phyloP scores from a whole-genome alignment of 1,140 invertebrate genomes.

The Trinorchestia longiramus region DNA sequence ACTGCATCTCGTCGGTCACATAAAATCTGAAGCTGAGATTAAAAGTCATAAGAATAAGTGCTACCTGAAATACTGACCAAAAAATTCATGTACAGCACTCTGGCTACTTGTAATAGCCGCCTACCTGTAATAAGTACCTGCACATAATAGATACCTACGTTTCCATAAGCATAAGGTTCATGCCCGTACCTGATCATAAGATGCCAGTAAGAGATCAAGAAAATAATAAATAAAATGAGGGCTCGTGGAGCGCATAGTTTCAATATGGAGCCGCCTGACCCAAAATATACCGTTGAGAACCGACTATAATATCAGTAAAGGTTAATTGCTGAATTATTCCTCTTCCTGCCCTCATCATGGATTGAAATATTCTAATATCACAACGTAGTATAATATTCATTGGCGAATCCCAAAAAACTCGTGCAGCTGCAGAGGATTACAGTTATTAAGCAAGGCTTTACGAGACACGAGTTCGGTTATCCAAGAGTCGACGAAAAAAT shows the following conservation, averaged over 20 bases:
- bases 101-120: background rate
- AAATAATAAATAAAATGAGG: background rate
- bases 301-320: background rate
- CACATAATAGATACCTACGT: no score
- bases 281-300: slow-evolving; percentile 22
- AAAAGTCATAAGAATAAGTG: background rate
- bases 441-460: background rate
- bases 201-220: background rate
- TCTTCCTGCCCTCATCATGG: background rate
- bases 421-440: background rate
- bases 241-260: background rate
- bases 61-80: background rate
- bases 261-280: background rate
- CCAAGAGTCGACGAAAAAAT: background rate
- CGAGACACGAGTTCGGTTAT: background rate
- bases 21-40: background rate
- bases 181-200: background rate
- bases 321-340: background rate
- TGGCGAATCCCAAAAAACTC: background rate
- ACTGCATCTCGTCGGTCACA: background rate
- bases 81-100: background rate
- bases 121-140: background rate
- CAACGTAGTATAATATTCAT: background rate
- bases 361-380: background rate
- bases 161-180: background rate